phyloP scores from a whole-genome alignment of 2,888 invertebrate species.

The Caenorhabditis becei region DNA sequence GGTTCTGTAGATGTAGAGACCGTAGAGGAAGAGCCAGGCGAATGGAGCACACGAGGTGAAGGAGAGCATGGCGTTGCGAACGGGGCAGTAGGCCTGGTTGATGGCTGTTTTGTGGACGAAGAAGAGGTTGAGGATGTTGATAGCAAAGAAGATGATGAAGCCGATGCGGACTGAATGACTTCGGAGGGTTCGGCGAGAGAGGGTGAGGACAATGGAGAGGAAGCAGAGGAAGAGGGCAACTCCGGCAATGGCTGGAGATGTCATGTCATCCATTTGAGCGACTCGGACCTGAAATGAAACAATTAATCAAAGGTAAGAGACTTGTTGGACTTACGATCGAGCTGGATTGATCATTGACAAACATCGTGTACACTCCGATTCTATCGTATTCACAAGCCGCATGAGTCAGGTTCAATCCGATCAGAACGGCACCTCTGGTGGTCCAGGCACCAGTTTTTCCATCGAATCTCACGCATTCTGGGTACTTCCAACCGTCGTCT shows the following conservation, averaged over 20 bases:
- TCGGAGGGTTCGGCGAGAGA: slow-evolving; percentile 59
- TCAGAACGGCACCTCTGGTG: slow-evolving; percentile 63
- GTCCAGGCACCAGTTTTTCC: slow-evolving; percentile 63
- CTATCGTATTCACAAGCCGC: slow-evolving; percentile 74
- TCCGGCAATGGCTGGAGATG: slow-evolving; percentile 70
- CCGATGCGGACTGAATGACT: slow-evolving; percentile 68
- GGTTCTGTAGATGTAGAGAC: slow-evolving; percentile 73
- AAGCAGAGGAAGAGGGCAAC: slow-evolving; percentile 73
- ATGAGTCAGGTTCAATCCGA: slow-evolving; percentile 78
- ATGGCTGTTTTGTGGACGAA: slow-evolving; percentile 72
- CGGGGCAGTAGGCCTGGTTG: slow-evolving; percentile 76
- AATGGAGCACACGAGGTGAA: slow-evolving; percentile 74
- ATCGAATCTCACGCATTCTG: slow-evolving; percentile 74
- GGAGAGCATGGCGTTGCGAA: slow-evolving; percentile 76
- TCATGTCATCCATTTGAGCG: slow-evolving; percentile 63
- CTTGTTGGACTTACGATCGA: slow-evolving; percentile 45
- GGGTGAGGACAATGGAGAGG: slow-evolving; percentile 67
- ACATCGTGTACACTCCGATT: slow-evolving; percentile 75
- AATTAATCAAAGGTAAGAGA: no score
- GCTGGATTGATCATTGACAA: slow-evolving; percentile 64
- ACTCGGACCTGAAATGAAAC: slow-evolving; percentile 65
- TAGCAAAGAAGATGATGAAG: slow-evolving; percentile 75
- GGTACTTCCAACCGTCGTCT: slow-evolving; percentile 75
- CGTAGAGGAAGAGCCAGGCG: slow-evolving; percentile 79
- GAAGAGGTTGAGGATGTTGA: slow-evolving; percentile 72